These are phyloP conservation scores for Drosophila tropicalis DNA, from an alignment of 1,140 invertebrate genomes.

Conservation along the genomic window DNA sequence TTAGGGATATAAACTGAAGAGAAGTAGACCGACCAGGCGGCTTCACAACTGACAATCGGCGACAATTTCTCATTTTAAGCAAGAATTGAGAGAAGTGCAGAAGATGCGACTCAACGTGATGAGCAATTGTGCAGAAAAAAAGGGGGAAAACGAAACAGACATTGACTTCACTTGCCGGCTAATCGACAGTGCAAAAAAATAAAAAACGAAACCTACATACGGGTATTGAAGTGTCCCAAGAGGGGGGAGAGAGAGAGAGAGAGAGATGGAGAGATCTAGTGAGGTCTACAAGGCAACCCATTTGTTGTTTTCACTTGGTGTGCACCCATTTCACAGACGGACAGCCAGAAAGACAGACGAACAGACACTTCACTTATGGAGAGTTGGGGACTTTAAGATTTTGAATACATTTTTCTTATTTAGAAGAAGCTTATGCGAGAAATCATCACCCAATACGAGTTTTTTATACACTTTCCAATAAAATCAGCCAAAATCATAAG, in stretches of 20 bases:
- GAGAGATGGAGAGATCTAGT: constrained; percentile 35
- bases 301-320: constrained; percentile 77
- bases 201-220: constrained; percentile 54
- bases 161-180: constrained; percentile 74
- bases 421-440: constrained; percentile 10
- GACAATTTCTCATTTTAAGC: constrained; percentile 68
- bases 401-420: constrained; percentile 16
- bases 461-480: constrained; percentile 13
- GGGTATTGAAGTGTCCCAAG: background rate
- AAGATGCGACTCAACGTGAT: constrained; percentile 52
- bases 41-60: constrained; percentile 61
- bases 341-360: background rate
- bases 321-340: constrained; percentile 74
- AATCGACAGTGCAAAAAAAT: constrained; percentile 64
- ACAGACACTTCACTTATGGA: constrained; percentile 39
- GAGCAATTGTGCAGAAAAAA: constrained; percentile 66
- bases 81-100: constrained; percentile 13
- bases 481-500: background rate
- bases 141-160: constrained; percentile 45
- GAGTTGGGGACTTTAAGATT: constrained; percentile 5
- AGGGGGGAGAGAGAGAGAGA: background rate
- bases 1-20: constrained; percentile 11
- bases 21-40: background rate
- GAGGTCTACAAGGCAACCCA: constrained; percentile 69
- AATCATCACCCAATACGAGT: background rate